Base-by-base conservation (phyloP, 2,888 invertebrate genomes). In the Epirrita christyi region DNA sequence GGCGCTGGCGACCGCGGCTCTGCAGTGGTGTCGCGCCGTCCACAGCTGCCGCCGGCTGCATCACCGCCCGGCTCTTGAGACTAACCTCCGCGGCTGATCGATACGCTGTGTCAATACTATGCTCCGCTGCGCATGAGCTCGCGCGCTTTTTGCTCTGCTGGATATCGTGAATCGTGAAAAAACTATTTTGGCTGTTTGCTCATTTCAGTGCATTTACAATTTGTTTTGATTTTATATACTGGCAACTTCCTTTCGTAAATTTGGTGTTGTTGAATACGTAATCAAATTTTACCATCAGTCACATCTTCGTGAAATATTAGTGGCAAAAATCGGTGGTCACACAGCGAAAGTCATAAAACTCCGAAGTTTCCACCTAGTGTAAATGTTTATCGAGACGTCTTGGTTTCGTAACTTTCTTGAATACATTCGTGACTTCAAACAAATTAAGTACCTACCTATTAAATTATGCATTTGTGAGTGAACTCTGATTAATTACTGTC, bases 21-120 rank as follows among this genome's bases (percentile, higher is more conserved):
- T 71, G 79, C 79, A 85, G 88, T 87, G 87, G 83, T 81, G 84
- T 80, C 83, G 85, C 85, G 86, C 77, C 83, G 80, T 78, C 78
- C 83, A 79, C 77, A 75, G 78, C 74, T 80, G 81, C 81, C 79
- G 86, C 88, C 86, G 84, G 81, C 70, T 68, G 65, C 61, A 59
- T 51, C 55, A 59, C 54, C 55, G 60, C 54, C 48, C 45, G 59
- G 49, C 49, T 55, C 48, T 43, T 34, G 48, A 40, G 37, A 42
- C 41, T 55, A 47, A 58, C 64, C 62, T 63, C 66, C 67, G 77
- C 72, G 72, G 73, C 72, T 73, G 76, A 78, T 81, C 77, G 76
- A 73, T 76, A 77, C 73, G 76, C 80, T 69, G 76, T 80, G 81
- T 81, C 83, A 79, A 81, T 83, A 70, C 71, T 76, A 83, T 80